Percentiles rank a stretch among this genome's conserved stretches.
These are phyloP conservation scores for Tautogolabrus adspersus DNA, from an alignment of 2,113 vertebrate species.

Conservation along the genomic window DNA sequence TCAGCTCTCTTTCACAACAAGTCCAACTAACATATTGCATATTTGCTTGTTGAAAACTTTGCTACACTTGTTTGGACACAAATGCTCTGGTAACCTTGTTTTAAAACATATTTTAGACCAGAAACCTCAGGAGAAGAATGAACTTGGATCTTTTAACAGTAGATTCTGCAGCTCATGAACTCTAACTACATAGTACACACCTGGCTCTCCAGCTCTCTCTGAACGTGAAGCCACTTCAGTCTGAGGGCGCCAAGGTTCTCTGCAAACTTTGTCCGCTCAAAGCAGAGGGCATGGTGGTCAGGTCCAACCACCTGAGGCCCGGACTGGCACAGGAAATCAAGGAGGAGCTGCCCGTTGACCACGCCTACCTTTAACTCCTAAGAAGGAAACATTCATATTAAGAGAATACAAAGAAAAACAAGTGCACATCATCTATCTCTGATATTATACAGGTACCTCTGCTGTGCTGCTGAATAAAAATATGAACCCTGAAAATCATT, in stretches of 20 bases:
- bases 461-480: no score
- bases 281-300: slow-evolving; percentile 81
- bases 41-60: no score
- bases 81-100: no score
- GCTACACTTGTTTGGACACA: no score
- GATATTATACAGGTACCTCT: background rate
- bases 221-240: slow-evolving; percentile 84
- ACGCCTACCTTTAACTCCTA: slow-evolving; percentile 87
- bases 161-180: no score
- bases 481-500: no score
- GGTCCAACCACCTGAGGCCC: slow-evolving; percentile 81
- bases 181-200: slow-evolving; percentile 69
- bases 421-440: background rate
- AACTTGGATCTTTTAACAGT: no score
- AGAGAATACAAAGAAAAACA: background rate
- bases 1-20: no score
- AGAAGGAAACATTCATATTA: background rate
- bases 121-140: no score
- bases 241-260: slow-evolving; percentile 89
- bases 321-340: slow-evolving; percentile 92
- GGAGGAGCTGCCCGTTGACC: slow-evolving; percentile 84
- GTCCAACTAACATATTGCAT: no score
- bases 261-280: slow-evolving; percentile 84
- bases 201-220: slow-evolving; percentile 84
- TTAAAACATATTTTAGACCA: no score